phyloP scores from a whole-genome alignment of 2,797 vertebrate genomes.

The Astyanax mexicanus region DNA sequence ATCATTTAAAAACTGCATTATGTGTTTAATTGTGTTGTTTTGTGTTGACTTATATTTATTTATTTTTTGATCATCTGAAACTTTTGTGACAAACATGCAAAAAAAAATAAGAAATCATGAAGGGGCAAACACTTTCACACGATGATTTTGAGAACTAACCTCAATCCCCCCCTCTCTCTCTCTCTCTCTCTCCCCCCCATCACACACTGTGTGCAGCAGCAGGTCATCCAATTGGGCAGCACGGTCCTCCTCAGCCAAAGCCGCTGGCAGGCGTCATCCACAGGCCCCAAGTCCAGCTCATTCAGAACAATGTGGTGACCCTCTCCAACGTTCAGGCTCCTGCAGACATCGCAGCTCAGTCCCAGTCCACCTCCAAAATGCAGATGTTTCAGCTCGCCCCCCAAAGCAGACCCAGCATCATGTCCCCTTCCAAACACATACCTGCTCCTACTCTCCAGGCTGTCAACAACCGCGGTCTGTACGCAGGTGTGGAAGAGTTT shows the following conservation, averaged over 20 bases:
- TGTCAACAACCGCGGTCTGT: slow-evolving; percentile 46
- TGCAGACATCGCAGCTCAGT: slow-evolving; percentile 43
- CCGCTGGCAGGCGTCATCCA: slow-evolving; percentile 54
- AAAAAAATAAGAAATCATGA: too few relatives aligned
- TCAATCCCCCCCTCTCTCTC: not conserved
- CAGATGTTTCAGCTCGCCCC: slow-evolving; percentile 58
- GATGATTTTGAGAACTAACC: not conserved
- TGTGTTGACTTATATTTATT: too few relatives aligned
- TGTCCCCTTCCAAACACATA: slow-evolving; percentile 42
- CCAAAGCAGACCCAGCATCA: slow-evolving; percentile 27
- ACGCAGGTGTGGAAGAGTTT: not conserved
- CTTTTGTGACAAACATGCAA: too few relatives aligned
- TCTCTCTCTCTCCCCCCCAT: not conserved
- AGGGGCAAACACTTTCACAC: too few relatives aligned
- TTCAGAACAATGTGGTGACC: slow-evolving; percentile 63
- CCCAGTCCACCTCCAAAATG: slow-evolving; percentile 31
- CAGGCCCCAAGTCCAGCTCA: slow-evolving; percentile 63
- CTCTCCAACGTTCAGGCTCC: slow-evolving; percentile 62
- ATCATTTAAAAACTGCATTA: too few relatives aligned
- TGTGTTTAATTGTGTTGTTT: too few relatives aligned
- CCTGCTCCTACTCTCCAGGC: slow-evolving; percentile 32
- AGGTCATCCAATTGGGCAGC: slow-evolving; percentile 55
- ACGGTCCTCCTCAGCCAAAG: slow-evolving; percentile 54
- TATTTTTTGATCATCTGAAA: too few relatives aligned
- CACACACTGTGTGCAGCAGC: slow-evolving; percentile 26